Conservation (phyloP, 2,888 invertebrate genomes). For the Chromoteleia sp. region DNA sequence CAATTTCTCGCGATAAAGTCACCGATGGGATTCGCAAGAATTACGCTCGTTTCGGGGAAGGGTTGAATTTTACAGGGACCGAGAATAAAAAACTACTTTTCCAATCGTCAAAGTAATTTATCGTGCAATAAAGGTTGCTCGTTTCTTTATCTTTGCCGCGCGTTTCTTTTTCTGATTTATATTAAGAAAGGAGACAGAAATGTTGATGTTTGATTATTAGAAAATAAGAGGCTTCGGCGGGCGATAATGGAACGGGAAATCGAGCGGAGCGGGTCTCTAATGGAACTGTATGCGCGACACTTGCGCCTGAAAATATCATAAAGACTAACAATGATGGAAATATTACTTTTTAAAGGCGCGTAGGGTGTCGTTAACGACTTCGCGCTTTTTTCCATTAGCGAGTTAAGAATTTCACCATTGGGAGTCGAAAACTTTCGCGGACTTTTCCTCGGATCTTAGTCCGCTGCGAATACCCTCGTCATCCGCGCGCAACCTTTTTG, state of each 20-base stretch:
- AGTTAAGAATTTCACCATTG: slow-evolving; percentile 70
- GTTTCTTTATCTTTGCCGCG: slow-evolving; percentile 17
- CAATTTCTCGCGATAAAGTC: slow-evolving; percentile 84
- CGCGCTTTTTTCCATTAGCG: slow-evolving; percentile 69
- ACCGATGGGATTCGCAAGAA: slow-evolving; percentile 83
- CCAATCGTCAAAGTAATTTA: slow-evolving; percentile 61
- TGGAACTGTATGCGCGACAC: slow-evolving; percentile 53
- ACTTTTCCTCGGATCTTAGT: slow-evolving; percentile 52
- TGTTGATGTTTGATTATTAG: slow-evolving; percentile 32
- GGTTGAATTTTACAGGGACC: slow-evolving; percentile 72
- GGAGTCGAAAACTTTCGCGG: slow-evolving; percentile 65
- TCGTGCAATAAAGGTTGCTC: slow-evolving; percentile 33
- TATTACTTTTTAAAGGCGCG: slow-evolving; percentile 82
- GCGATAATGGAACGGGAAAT: slow-evolving; percentile 22
- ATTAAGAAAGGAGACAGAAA: neutral
- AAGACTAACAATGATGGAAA: slow-evolving; percentile 83
- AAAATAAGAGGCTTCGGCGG: slow-evolving; percentile 44
- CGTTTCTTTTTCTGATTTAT: neutral
- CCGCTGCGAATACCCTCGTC: slow-evolving; percentile 33
- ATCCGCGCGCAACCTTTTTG: slow-evolving; percentile 48
- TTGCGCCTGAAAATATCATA: slow-evolving; percentile 73
- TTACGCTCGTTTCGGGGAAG: slow-evolving; percentile 78
- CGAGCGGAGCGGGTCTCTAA: slow-evolving; percentile 16
- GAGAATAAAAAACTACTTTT: slow-evolving; percentile 61
- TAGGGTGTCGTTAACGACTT: slow-evolving; percentile 71